Conservation (phyloP, 1,140 invertebrate species). For the Zaprionus gabonicus region DNA sequence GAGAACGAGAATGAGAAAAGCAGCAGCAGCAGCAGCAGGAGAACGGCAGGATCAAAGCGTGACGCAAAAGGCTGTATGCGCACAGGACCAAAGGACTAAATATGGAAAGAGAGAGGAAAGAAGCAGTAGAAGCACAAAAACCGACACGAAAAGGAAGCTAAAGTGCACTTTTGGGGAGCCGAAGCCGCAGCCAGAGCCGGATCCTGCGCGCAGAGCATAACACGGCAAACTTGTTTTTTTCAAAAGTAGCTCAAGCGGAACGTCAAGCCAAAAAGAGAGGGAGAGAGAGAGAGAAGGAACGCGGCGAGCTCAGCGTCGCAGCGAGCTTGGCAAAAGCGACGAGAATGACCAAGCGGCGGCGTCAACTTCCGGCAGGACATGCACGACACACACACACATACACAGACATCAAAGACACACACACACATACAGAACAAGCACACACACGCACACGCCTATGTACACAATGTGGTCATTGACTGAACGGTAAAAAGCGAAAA, state of each 20-base stretch:
- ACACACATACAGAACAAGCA: too few species aligned
- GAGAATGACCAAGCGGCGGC: constrained; percentile 77
- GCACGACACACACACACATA: constrained; percentile 37
- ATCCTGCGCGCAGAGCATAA: constrained; percentile 46
- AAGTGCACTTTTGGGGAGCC: constrained; percentile 54
- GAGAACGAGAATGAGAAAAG: not conserved
- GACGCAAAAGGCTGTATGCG: constrained; percentile 54
- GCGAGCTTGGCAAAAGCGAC: constrained; percentile 68
- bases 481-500: constrained; percentile 83
- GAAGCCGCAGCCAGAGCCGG: constrained; percentile 49
- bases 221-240: constrained; percentile 69
- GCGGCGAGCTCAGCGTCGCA: constrained; percentile 40
- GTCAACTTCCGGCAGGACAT: constrained; percentile 78
- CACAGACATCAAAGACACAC: constrained; percentile 24
- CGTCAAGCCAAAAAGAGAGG: constrained; percentile 13
- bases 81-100: constrained; percentile 41
- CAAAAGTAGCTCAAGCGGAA: constrained; percentile 62
- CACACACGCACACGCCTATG: constrained; percentile 48
- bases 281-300: constrained; percentile 5
- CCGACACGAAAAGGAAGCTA: constrained; percentile 39
- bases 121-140: constrained; percentile 30
- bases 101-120: constrained; percentile 33
- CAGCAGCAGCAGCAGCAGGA: not conserved
- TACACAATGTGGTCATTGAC: constrained; percentile 83
- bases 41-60: constrained; percentile 78